Evolutionary conservation across 2,113 vertebrate genomes (phyloP).

Genomic region (Apteryx owenii): DNA sequence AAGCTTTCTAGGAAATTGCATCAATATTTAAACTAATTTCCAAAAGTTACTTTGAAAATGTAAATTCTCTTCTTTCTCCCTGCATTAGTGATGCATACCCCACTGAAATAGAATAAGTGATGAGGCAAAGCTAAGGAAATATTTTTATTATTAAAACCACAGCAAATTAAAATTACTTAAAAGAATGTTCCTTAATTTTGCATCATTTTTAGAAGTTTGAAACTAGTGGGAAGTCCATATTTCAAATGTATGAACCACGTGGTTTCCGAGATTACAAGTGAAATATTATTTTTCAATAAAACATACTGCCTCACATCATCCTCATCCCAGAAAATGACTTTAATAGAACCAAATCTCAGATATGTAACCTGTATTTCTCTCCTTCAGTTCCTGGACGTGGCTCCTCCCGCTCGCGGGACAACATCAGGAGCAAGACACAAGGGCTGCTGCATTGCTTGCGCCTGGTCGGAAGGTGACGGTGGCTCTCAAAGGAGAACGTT

Average conservation of each 20-base stretch:
- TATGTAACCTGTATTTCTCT: not conserved
- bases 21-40: not conserved
- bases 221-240: not conserved
- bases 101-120: not conserved
- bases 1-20: not conserved
- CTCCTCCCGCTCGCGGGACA: not conserved
- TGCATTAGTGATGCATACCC: accelerated
- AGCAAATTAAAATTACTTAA: not conserved
- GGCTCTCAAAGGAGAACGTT: accelerated
- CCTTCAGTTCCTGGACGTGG: accelerated
- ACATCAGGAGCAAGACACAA: accelerated
- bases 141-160: not conserved
- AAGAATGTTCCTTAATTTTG: not conserved
- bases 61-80: not conserved
- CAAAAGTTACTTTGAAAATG: not conserved
- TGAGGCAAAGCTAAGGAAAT: not conserved
- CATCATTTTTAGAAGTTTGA: not conserved
- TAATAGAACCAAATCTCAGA: too few species aligned
- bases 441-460: accelerated
- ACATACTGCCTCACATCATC: not conserved
- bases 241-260: not conserved
- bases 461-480: accelerated
- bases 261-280: not conserved
- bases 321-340: too few species aligned
- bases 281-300: not conserved